These are phyloP conservation scores for Pseudomyrmex dendroicus DNA, from an alignment of 1,140 invertebrate genomes.

Conservation along the genomic window DNA sequence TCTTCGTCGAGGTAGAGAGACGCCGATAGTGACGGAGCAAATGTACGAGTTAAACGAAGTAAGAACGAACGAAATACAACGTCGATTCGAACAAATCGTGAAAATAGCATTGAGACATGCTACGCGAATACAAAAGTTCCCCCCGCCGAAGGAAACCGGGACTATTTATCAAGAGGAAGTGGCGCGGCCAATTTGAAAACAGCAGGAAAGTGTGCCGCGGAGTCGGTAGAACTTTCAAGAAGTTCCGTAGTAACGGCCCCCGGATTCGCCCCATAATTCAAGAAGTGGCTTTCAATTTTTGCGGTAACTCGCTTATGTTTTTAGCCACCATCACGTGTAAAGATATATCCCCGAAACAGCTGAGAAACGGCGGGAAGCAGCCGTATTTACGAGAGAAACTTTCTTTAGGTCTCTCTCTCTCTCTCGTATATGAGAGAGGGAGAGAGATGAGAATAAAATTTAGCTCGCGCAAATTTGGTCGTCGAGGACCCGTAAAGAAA, in stretches of 20 bases:
- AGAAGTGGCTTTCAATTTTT: constrained; percentile 55
- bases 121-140: constrained; percentile 64
- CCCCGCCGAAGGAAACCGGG: constrained; percentile 43
- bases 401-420: neutral
- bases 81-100: constrained; percentile 58
- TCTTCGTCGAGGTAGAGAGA: constrained; percentile 21
- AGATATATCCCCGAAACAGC: constrained; percentile 41
- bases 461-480: neutral
- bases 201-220: constrained; percentile 63
- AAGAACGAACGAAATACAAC: constrained; percentile 52
- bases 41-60: constrained; percentile 56
- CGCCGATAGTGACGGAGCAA: constrained; percentile 45
- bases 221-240: constrained; percentile 60
- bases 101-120: constrained; percentile 63
- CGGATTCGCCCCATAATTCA: constrained; percentile 70
- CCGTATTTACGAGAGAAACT: neutral
- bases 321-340: constrained; percentile 26
- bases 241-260: constrained; percentile 45
- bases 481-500: neutral
- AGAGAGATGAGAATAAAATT: neutral
- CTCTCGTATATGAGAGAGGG: neutral
- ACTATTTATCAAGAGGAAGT: constrained; percentile 73
- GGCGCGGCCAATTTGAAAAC: constrained; percentile 71
- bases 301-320: constrained; percentile 56
- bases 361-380: neutral